Conservation (phyloP, 1,140 invertebrate genomes). For the Spodoptera litura region DNA sequence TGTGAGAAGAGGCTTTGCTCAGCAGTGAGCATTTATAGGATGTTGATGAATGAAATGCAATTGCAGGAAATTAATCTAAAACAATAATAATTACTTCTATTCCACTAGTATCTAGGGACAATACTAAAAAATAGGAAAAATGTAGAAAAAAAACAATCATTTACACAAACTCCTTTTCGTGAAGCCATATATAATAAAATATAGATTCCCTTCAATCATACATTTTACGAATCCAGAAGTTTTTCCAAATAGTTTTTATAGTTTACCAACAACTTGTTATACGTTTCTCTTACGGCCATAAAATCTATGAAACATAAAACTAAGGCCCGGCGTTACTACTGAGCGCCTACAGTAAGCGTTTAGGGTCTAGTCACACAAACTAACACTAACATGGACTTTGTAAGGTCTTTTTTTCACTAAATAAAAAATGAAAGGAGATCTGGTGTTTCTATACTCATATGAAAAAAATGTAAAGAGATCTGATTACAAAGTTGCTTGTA, state of each 20-base stretch:
- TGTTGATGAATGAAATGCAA: no score
- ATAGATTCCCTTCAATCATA: constrained; percentile 20
- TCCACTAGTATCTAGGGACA: no score
- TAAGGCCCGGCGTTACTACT: constrained; percentile 28
- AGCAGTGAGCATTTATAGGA: no score
- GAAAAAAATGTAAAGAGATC: no score
- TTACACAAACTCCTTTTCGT: neutral
- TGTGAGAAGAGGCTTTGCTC: no score
- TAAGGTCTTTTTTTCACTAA: no score
- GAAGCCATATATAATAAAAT: neutral
- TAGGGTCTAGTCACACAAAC: neutral
- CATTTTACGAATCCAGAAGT: constrained; percentile 23
- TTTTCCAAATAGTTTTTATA: constrained; percentile 24
- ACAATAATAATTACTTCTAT: no score
- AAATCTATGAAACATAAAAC: constrained; percentile 46
- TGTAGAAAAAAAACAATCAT: neutral
- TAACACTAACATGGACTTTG: neutral
- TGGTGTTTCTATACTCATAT: no score
- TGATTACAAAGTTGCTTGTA: no score
- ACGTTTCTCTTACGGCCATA: constrained; percentile 43
- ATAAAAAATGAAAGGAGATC: no score
- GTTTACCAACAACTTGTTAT: constrained; percentile 21
- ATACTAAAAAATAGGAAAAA: no score
- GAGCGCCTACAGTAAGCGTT: constrained; percentile 5
- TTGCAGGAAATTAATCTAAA: no score